Evolutionary conservation across 2,113 vertebrate species (phyloP).

Genomic region (Indicator maculatus): DNA sequence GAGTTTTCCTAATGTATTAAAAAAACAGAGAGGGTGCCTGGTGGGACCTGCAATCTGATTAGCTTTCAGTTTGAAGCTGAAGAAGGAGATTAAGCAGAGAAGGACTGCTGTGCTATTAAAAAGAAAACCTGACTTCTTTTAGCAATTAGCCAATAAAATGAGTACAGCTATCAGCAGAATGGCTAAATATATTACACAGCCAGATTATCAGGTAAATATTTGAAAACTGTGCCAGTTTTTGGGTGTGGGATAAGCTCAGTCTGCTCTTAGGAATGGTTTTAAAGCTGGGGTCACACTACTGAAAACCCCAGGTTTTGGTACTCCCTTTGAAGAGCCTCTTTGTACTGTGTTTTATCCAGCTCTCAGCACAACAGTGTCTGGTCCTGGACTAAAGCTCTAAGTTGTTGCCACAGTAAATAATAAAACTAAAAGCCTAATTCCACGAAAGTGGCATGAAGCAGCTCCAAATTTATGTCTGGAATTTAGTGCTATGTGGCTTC

Average conservation of each 20-base stretch:
- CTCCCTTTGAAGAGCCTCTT: not conserved
- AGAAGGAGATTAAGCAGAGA: constrained; percentile 55
- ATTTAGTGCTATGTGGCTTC: not conserved
- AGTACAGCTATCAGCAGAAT: constrained; percentile 57
- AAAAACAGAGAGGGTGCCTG: constrained; percentile 68
- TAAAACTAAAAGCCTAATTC: not conserved
- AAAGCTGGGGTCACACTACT: not conserved
- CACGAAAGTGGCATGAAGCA: not conserved
- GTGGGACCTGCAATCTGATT: constrained; percentile 76
- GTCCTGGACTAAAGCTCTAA: not conserved
- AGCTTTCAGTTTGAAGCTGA: constrained; percentile 68
- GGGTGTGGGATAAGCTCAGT: not conserved
- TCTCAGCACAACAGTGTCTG: not conserved
- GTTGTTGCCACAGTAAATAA: constrained; percentile 20
- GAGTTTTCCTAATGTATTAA: constrained; percentile 74
- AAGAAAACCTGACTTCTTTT: constrained; percentile 66
- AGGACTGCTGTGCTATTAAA: constrained; percentile 71
- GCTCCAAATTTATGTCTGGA: not conserved
- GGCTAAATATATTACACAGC: not conserved
- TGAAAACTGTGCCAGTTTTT: constrained; percentile 5
- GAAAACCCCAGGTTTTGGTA: not conserved
- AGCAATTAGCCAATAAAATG: constrained; percentile 49
- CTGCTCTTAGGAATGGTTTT: not conserved
- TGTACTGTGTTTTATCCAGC: not conserved
- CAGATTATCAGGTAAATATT: constrained; percentile 49